phyloP scores from a whole-genome alignment of 2,888 invertebrate genomes.

The Trissonchulus sp. region DNA sequence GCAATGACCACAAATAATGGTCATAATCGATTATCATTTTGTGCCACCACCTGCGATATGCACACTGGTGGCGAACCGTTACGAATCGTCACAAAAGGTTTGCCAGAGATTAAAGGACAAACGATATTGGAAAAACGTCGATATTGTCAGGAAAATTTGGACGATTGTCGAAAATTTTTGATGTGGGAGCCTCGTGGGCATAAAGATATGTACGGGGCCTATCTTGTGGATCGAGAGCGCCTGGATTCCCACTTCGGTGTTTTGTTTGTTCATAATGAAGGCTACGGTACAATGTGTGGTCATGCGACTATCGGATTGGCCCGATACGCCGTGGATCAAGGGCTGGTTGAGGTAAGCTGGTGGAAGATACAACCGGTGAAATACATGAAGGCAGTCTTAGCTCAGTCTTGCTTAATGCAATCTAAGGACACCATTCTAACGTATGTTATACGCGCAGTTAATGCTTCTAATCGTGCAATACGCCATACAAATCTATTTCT shows the following conservation, averaged over 20 bases:
- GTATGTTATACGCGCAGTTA: too few relatives aligned
- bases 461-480: too few relatives aligned
- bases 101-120: constrained; percentile 50
- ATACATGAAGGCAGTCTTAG: too few relatives aligned
- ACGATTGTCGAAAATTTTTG: constrained; percentile 48
- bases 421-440: too few relatives aligned
- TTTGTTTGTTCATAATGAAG: constrained; percentile 54
- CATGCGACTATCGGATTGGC: constrained; percentile 53
- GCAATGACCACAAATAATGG: too few relatives aligned
- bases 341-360: constrained; percentile 40
- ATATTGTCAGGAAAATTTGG: constrained; percentile 44
- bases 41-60: too few relatives aligned
- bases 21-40: too few relatives aligned
- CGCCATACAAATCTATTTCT: too few relatives aligned
- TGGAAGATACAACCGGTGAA: too few relatives aligned
- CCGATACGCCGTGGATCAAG: constrained; percentile 46
- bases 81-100: constrained; percentile 50
- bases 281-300: constrained; percentile 55
- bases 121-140: constrained; percentile 51
- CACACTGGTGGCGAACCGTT: constrained; percentile 54
- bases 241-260: constrained; percentile 48
- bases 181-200: constrained; percentile 55
- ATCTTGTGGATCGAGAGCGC: constrained; percentile 48
- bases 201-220: constrained; percentile 54
- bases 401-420: too few relatives aligned